Evolutionary conservation across 1,140 invertebrate genomes (phyloP), one percentile per base, ranked within the genome.

Genomic region (Battus philenor): DNA sequence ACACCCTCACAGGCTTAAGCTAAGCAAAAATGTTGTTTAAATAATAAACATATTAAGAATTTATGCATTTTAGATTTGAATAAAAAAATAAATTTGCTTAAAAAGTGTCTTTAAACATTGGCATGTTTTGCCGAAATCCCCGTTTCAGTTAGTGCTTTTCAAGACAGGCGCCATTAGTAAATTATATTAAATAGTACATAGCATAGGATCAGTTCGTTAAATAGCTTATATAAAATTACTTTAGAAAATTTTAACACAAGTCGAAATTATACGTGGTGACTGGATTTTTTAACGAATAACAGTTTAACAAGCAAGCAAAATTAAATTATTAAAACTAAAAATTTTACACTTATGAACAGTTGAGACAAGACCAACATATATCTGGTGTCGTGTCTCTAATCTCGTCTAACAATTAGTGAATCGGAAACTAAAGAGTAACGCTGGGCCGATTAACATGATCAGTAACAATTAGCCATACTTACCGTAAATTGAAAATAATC

Each of bases 401-500:
- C 57, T 51, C 31, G 49, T 61, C 54, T 70, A 65, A 75, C 64
- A 61, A 61, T 36, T 43, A 54, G 46, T 47, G 50, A 58, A 44
- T 11, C 45, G 27, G 31, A 64, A 54, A 54, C 20, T 48, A 48
- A 49, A 64, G 55, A 57, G 34, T 67, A 80, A 74, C 34, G 46
- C 61, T 64, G 56, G 65, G 69, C 69, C 69, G 67, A 74, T 69
- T 79, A 79, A 81, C 74, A 68, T 50, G 51, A 51, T 31, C 55
- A 54, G 49, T 70, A 77, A 68, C 56, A 50, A 47, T 61, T 65
- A 67, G 56, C 32, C 43, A 52, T 59, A 66, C 54, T 59, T 54
- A 60, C 46, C 55, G 38, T 51, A 13, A 58, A 54, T 59, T 46
- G 49, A 66, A 62, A 51, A 48, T 53, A 43, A 20, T 33, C 53